Percentiles rank a stretch among this genome's conserved stretches.
These are phyloP conservation scores for Maccullochella peelii DNA, from an alignment of 2,113 vertebrate genomes.

Conservation along the genomic window DNA sequence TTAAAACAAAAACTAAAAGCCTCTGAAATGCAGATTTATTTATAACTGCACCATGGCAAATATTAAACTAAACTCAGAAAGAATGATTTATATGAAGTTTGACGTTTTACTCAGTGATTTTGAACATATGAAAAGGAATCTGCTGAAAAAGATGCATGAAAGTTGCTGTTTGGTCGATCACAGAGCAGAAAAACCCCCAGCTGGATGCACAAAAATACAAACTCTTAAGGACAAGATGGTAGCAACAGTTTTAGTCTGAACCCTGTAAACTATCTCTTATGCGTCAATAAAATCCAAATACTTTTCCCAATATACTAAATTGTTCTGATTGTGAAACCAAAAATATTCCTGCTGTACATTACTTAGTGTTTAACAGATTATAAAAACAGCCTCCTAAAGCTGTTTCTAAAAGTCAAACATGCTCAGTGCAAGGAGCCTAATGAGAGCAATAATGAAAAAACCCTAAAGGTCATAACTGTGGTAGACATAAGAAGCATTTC, in stretches of 20 bases:
- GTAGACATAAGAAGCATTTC: background rate
- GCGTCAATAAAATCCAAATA: conserved; percentile 7
- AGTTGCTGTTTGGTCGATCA: conserved; percentile 21
- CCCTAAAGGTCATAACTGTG: background rate
- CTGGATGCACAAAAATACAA: conserved; percentile 38
- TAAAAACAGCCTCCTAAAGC: background rate
- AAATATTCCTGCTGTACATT: background rate
- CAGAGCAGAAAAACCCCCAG: background rate
- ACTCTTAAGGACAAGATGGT: conserved; percentile 8
- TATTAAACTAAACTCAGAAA: conserved; percentile 32
- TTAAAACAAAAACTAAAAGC: conserved; percentile 1
- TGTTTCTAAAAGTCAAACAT: background rate
- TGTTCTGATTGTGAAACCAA: background rate
- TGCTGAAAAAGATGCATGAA: conserved; percentile 1
- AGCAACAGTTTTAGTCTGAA: background rate
- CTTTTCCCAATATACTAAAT: background rate
- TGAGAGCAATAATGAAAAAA: background rate
- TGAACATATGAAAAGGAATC: conserved; percentile 9
- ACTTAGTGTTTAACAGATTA: background rate
- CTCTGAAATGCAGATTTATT: conserved; percentile 21
- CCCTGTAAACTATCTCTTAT: conserved; percentile 21
- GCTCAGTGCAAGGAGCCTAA: background rate
- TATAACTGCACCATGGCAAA: background rate
- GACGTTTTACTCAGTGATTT: background rate
- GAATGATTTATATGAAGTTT: conserved; percentile 1